These are phyloP conservation scores for Heteromurus nitidus DNA, from an alignment of 2,888 invertebrate genomes.

Conservation along the genomic window DNA sequence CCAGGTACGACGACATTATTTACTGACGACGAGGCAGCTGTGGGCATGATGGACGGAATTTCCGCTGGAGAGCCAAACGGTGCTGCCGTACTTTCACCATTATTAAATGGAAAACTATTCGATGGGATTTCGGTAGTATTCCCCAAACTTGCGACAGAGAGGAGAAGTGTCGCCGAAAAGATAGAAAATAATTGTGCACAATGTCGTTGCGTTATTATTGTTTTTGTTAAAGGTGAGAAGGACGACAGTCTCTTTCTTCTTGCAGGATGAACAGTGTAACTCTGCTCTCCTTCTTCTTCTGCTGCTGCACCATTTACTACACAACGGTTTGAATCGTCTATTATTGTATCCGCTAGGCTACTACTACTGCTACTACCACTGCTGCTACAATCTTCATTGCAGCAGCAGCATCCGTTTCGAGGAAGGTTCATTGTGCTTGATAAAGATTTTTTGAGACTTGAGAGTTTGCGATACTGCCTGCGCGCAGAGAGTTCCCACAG, in stretches of 20 bases:
- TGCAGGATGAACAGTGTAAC: conserved; percentile 27
- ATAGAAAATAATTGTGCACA: conserved; percentile 42
- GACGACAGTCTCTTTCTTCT: conserved; percentile 28
- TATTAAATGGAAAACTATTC: conserved; percentile 28
- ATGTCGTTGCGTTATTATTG: conserved; percentile 13
- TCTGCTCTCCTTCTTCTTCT: conserved; percentile 3
- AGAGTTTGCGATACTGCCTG: too few relatives aligned
- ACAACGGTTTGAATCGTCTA: background rate
- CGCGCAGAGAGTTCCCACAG: conserved; percentile 50
- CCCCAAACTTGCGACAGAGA: conserved; percentile 38
- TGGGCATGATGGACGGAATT: conserved; percentile 34
- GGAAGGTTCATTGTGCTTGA: conserved; percentile 60
- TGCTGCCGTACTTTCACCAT: conserved; percentile 46
- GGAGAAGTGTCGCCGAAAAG: conserved; percentile 25
- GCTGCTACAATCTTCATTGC: conserved; percentile 29
- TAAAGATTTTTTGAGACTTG: background rate
- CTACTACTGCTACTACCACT: too few relatives aligned
- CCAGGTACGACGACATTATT: conserved; percentile 45
- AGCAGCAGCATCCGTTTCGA: conserved; percentile 33
- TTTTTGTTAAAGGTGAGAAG: background rate
- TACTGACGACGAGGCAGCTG: conserved; percentile 43
- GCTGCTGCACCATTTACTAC: background rate
- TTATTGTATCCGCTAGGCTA: background rate
- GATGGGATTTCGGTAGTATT: conserved; percentile 32
- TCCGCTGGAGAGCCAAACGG: conserved; percentile 37